Base-by-base conservation (phyloP, 53 echinoderm and acorn worm species). In the Arbacia lixula region DNA sequence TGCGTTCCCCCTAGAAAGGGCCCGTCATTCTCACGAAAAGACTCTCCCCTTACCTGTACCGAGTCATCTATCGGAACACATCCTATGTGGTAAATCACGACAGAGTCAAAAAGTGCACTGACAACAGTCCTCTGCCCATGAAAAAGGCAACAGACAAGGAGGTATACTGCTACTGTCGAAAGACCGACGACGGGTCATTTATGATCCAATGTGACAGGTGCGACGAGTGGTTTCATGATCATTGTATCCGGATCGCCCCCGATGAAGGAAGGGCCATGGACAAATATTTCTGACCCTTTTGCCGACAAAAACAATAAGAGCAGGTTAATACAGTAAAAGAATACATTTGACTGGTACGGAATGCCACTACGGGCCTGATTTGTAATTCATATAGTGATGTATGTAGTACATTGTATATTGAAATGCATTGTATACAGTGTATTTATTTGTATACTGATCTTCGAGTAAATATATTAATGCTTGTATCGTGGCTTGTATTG, bases 1-100 rank as follows among this genome's bases (percentile, higher is more conserved):
- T 88, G 25, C 36, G 60, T 42, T 72, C 88, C 4, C 84, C 84
- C 28, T 84, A 84, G 88, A 88, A 88, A 36, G 88, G 88, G 14
- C 88, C 84, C 6, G 83, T 62, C 10, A 19, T 84, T 21, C 71
- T 84, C 17, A 60, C 40, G 0, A 36, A 88, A 6, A 60, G 27
- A 29, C 28, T 72, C 6, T 69, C 67, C 6, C 84, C 88, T 1
- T 88, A 74, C 36, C 71, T 88, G 0, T 84, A 71, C 51, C 54
- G 84, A 37, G 84, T 88, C 33, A 57, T 60, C 40, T 40, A 72
- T 33, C 30, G 72, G 10, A 88, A 73, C 37, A 84, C 43, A 63
- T 34, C 62, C n/a, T 57, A 84, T 60, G 49, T 62, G 17, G 50
- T 84, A 2, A 88, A 88, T 51, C 88, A 88, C 49, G 88, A 88